These are phyloP conservation scores for Zaprionus africanus DNA, from an alignment of 1,140 invertebrate genomes.

Conservation along the genomic window DNA sequence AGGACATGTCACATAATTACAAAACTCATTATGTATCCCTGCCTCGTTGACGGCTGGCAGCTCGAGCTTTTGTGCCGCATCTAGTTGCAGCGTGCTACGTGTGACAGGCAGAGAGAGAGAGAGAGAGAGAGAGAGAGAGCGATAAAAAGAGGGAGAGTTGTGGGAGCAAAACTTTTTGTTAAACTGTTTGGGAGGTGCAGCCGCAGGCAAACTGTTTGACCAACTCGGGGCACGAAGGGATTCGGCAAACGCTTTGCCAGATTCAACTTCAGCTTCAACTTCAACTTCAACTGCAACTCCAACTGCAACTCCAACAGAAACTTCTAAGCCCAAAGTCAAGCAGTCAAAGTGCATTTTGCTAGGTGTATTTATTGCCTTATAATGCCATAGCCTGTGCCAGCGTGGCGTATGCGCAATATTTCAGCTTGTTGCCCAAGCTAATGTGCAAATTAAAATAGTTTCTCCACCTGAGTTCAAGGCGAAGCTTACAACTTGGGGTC, in stretches of 20 bases:
- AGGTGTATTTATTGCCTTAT: constrained; percentile 59
- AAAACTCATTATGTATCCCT: constrained; percentile 70
- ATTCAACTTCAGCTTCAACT: constrained; percentile 13
- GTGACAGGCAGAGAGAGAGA: background rate
- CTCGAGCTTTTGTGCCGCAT: constrained; percentile 5
- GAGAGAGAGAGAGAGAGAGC: background rate
- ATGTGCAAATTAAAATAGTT: constrained; percentile 61
- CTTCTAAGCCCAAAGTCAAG: constrained; percentile 70
- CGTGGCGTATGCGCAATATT: constrained; percentile 67
- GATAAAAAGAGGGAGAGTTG: background rate
- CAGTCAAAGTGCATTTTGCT: constrained; percentile 73
- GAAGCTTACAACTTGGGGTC: constrained; percentile 16
- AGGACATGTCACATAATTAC: constrained; percentile 60
- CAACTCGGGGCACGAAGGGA: constrained; percentile 58
- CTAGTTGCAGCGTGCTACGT: constrained; percentile 24
- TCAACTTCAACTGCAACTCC: constrained; percentile 16
- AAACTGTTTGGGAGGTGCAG: constrained; percentile 65
- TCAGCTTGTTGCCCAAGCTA: constrained; percentile 41
- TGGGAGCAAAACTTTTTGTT: constrained; percentile 61
- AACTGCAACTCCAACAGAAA: constrained; percentile 32
- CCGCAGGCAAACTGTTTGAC: constrained; percentile 72
- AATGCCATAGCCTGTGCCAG: constrained; percentile 1
- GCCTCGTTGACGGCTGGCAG: constrained; percentile 27
- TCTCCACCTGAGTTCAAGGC: background rate
- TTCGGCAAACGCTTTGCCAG: constrained; percentile 17